Evolutionary conservation across 2,888 invertebrate species (phyloP).

Genomic region (Limnephilus lunatus): DNA sequence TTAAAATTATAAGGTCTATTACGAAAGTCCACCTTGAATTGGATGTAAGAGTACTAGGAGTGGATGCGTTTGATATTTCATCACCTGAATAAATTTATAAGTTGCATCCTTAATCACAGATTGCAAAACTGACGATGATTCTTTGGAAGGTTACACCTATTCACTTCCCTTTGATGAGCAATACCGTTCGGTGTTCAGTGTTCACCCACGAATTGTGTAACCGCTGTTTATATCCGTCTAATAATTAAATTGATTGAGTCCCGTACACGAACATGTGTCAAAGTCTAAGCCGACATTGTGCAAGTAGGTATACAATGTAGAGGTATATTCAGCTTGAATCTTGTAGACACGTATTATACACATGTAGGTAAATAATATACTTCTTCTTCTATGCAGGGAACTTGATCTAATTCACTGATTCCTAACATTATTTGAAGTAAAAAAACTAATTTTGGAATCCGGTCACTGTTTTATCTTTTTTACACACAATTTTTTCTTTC

Average conservation of each 20-base stretch:
- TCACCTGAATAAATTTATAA: not conserved
- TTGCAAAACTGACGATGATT: constrained; percentile 23
- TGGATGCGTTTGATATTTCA: constrained; percentile 14
- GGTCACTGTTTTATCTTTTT: too few species aligned
- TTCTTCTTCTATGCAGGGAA: too few species aligned
- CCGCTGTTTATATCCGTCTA: not conserved
- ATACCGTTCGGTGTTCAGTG: not conserved
- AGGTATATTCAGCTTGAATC: too few species aligned
- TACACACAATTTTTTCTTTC: too few species aligned
- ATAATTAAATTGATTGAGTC: not conserved
- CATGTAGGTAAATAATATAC: too few species aligned
- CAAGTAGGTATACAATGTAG: too few species aligned
- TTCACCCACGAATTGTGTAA: not conserved
- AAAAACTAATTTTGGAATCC: too few species aligned
- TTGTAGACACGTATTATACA: too few species aligned
- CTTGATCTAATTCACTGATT: too few species aligned
- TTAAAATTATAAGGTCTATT: not conserved
- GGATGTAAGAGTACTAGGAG: not conserved
- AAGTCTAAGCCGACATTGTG: not conserved
- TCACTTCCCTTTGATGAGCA: not conserved
- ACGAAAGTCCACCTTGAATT: constrained; percentile 13
- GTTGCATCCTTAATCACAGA: constrained; percentile 12
- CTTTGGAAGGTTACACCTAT: not conserved
- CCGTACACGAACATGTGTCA: not conserved
- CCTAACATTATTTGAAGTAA: too few species aligned